phyloP scores from a whole-genome alignment of 2,888 invertebrate genomes.

The Drosophila nr. perissopoda region DNA sequence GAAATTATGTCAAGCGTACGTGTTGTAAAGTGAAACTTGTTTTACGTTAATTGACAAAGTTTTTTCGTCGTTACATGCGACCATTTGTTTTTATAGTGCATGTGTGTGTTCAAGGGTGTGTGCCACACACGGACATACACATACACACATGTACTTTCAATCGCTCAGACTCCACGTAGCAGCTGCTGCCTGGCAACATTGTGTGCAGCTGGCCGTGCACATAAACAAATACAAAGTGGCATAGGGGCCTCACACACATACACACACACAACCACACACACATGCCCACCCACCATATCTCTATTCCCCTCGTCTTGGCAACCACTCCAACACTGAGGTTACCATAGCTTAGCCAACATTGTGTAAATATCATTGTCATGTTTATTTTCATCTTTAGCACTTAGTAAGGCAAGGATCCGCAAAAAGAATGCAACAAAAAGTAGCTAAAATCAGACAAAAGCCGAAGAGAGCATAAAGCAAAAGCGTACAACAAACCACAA shows the following conservation, averaged over 20 bases:
- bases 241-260: conserved; percentile 27
- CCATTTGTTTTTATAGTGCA: conserved; percentile 48
- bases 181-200: conserved; percentile 63
- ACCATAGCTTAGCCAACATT: conserved; percentile 63
- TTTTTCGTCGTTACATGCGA: conserved; percentile 57
- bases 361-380: conserved; percentile 78
- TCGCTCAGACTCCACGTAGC: conserved; percentile 61
- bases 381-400: conserved; percentile 76
- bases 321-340: conserved; percentile 38
- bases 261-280: conserved; percentile 16
- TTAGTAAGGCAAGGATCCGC: conserved; percentile 57
- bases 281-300: conserved; percentile 34
- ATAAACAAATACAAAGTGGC: conserved; percentile 78
- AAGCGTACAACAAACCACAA: conserved; percentile 24
- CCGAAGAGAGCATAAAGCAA: conserved; percentile 23
- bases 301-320: conserved; percentile 16
- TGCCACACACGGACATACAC: conserved; percentile 14
- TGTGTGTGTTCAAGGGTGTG: conserved; percentile 21
- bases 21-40: conserved; percentile 76
- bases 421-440: conserved; percentile 23
- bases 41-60: conserved; percentile 81
- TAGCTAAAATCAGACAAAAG: conserved; percentile 33
- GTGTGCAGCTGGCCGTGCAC: conserved; percentile 64
- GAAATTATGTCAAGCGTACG: conserved; percentile 71
- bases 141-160: conserved; percentile 42